Evolutionary conservation across 2,888 invertebrate species (phyloP), one percentile per base, ranked within the genome.

Genomic region (Scelioninae gen. 2): DNA sequence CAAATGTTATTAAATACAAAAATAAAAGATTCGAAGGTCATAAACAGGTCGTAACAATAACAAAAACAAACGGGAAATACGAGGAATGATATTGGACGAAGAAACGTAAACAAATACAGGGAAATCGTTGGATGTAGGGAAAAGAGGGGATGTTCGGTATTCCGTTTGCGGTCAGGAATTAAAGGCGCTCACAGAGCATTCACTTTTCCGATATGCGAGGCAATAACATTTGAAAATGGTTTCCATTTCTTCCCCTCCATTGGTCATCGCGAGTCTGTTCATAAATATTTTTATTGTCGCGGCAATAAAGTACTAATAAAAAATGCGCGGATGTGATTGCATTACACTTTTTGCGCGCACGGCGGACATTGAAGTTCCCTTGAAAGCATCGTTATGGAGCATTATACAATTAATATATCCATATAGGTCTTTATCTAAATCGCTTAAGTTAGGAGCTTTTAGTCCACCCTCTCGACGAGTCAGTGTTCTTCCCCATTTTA

Each of bases 401-500:
- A 72, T 75, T 75, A 72, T 71, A 78, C 82, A 81, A 82, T 81
- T 81, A 78, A 77, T 74, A 77, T 78, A 77, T 43, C 70, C 63
- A 72, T 73, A 72, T 55, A 73, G 77, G 76, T 79, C 79, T 81
- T 78, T 78, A 78, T 77, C 79, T 76, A 76, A 80, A 79, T 78
- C 78, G 78, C 79, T 67, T 65, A 76, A 74, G 78, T 76, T 78
- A 77, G 76, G 78, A 77, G 80, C 79, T 81, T 80, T 80, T 81
- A 79, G 79, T 78, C 77, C 78, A 77, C 79, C 80, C 79, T 78
- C 75, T 57, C 69, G 68, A 65, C 61, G 43, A 68, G 64, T 77
- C 73, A 72, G 41, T 55, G 19, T 70, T 72, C 64, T 61, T 75
- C 60, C 58, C 76, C 70, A 76, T 64, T 77, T 77, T 73, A 74